Evolutionary conservation across 1,140 invertebrate genomes (phyloP), one percentile per base, ranked within the genome.

Genomic region (Cydia fagiglandana): DNA sequence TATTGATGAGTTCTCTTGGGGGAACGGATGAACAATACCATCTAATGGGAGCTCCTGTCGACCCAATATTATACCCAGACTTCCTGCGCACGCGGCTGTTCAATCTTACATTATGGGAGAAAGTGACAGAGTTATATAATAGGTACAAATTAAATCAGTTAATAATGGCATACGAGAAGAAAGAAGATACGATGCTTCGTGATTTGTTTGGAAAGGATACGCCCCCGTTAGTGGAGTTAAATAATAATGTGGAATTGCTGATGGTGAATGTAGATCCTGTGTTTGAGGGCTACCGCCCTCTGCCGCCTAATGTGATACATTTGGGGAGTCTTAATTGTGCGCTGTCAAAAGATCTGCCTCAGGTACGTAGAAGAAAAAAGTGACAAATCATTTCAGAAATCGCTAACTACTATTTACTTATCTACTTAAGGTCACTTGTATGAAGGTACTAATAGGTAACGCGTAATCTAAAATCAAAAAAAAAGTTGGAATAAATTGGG

Each of bases 261-360:
- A 34, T 66, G 28, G 4, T 66, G 24, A 66, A 66, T 9, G 17
- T 66, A 12, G 64, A 66, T 24, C 64, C 64, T 3, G 28, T 66
- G 64, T 66, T 30, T 15, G 64, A 38, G 13, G 64, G 64, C 2
- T 17, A 34, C 1, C 64, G 64, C 2, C 64, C 64, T n/a, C 12
- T 38, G 64, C 64, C 64, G 28, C 64, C 64, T 5, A 82, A 76
- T 34, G 86, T 92, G 4, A 81, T 94, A 7, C 77, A 88, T 74
- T 81, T 94, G 73, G 89, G 86, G 30, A 90, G 92, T 10, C 82
- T 91, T 47, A 91, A 93, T 80, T 81, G 84, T n/a, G 79, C 83
- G 80, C 68, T 79, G 84, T 34, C 79, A 94, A 53, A 86, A 87
- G 73, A 81, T 56, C 30, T 66, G 64, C 64, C 64, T 34, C 64